Evolutionary conservation across 1,140 invertebrate species (phyloP).

Genomic region (Lepidostoma basale): DNA sequence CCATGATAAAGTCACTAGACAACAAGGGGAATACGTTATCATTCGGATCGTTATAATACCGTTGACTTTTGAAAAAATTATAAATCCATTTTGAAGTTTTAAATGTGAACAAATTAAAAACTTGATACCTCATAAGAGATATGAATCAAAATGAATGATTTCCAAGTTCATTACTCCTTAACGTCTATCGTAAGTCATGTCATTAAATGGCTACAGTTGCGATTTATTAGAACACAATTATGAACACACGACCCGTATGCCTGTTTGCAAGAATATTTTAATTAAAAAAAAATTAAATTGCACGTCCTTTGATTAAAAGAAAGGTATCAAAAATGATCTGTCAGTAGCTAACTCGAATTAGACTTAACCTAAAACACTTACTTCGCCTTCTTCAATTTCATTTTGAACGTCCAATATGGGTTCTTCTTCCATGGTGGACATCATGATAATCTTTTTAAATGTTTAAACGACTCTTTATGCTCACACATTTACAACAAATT

Average conservation of each 20-base stretch:
- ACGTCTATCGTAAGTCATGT: constrained; percentile 6
- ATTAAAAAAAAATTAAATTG: too few relatives aligned
- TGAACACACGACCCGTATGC: too few relatives aligned
- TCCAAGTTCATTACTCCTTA: constrained; percentile 17
- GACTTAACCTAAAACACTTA: constrained; percentile 37
- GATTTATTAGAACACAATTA: background rate
- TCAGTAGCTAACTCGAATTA: constrained; percentile 11
- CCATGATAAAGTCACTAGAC: too few relatives aligned
- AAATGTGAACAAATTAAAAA: too few relatives aligned
- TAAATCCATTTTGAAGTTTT: too few relatives aligned
- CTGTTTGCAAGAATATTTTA: too few relatives aligned
- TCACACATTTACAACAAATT: too few relatives aligned
- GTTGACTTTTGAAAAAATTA: too few relatives aligned
- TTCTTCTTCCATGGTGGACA: constrained; percentile 35
- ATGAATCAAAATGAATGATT: too few relatives aligned
- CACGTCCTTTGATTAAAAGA: background rate
- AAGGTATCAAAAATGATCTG: constrained; percentile 9
- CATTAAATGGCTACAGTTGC: background rate
- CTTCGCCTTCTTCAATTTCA: constrained; percentile 32
- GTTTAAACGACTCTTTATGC: too few relatives aligned
- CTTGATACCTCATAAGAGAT: background rate
- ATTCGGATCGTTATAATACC: too few relatives aligned
- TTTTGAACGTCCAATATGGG: constrained; percentile 22
- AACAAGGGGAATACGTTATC: too few relatives aligned
- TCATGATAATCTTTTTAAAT: constrained; percentile 29